Evolutionary conservation across 1,140 invertebrate species (phyloP).

Genomic region (Kradibia gibbosae): DNA sequence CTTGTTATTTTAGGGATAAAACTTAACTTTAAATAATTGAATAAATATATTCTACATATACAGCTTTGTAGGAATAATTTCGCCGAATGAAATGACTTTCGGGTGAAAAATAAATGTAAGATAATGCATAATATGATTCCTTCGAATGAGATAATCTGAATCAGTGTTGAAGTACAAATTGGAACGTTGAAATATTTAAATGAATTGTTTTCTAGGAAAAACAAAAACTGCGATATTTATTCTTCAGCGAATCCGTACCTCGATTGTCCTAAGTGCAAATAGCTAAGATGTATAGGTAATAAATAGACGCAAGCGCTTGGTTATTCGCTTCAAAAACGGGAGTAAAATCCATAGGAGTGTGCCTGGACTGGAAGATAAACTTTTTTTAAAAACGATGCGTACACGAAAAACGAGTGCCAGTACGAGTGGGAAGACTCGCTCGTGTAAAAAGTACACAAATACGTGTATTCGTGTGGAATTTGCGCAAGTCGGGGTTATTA

Average conservation of each 20-base stretch:
- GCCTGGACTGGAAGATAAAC: conserved; percentile 19
- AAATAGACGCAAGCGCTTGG: conserved; percentile 4
- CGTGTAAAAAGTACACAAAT: background rate
- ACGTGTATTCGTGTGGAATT: background rate
- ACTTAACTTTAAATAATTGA: no score
- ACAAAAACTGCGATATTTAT: background rate
- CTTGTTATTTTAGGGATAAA: no score
- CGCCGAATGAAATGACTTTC: no score
- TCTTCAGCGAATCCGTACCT: background rate
- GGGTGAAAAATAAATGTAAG: no score
- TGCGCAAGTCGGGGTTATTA: background rate
- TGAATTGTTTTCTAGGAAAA: no score
- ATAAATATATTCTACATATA: no score
- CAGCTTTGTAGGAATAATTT: no score
- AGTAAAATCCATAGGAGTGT: background rate
- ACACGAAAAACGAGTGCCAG: background rate
- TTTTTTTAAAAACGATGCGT: conserved; percentile 11
- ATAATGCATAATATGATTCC: no score
- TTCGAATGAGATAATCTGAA: no score
- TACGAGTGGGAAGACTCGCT: background rate
- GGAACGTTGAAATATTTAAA: no score
- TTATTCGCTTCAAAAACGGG: background rate
- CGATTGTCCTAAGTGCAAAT: conserved; percentile 17
- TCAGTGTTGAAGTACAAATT: no score
- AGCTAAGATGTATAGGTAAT: conserved; percentile 1